These are phyloP conservation scores for Oplegnathus fasciatus DNA, from an alignment of 2,113 vertebrate species.

Conservation along the genomic window DNA sequence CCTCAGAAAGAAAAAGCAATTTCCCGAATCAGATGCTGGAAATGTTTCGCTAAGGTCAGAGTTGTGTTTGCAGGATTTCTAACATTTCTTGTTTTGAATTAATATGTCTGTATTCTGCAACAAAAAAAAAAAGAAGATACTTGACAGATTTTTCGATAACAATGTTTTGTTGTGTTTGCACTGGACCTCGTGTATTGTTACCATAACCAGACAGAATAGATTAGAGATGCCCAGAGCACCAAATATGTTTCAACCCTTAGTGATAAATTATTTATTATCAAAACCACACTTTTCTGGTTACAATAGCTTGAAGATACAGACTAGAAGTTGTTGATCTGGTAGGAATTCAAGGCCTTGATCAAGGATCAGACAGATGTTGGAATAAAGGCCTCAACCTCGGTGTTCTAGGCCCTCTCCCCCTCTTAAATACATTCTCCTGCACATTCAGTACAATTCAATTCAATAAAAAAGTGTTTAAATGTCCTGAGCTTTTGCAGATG, in stretches of 20 bases:
- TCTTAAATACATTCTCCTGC: neutral
- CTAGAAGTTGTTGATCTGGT: neutral
- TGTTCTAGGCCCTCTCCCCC: too few relatives aligned
- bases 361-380: slow-evolving; percentile 7
- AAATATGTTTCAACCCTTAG: neutral
- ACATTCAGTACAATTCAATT: slow-evolving; percentile 12
- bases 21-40: slow-evolving; percentile 50
- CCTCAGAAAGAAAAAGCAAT: slow-evolving; percentile 45
- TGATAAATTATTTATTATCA: neutral
- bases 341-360: slow-evolving; percentile 2
- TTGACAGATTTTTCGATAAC: slow-evolving; percentile 12
- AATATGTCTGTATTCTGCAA: slow-evolving; percentile 22
- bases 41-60: slow-evolving; percentile 46
- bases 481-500: slow-evolving; percentile 13
- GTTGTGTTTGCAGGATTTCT: slow-evolving; percentile 29
- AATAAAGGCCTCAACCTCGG: neutral
- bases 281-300: neutral
- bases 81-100: slow-evolving; percentile 26
- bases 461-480: slow-evolving; percentile 11
- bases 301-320: neutral
- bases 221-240: neutral
- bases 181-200: slow-evolving; percentile 6
- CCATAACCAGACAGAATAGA: neutral
- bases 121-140: neutral
- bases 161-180: slow-evolving; percentile 32